Evolutionary conservation across 2,113 vertebrate genomes (phyloP).

Genomic region (Sorex fumeus): DNA sequence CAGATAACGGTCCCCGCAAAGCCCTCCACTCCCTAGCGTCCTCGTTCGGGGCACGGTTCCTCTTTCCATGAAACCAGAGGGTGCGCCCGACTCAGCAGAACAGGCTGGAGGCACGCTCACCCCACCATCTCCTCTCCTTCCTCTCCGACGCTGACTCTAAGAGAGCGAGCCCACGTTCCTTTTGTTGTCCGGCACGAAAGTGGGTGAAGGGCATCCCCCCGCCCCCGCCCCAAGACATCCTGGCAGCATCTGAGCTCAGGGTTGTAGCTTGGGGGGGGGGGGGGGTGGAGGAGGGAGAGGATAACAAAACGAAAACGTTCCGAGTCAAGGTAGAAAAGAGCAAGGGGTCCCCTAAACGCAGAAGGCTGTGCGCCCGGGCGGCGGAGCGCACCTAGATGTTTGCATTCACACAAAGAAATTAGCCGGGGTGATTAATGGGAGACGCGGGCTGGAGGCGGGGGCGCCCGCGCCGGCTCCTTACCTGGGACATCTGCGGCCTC

Average conservation of each 20-base stretch:
- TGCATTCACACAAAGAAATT: conserved; percentile 85
- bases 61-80: conserved; percentile 75
- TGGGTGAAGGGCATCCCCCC: conserved; percentile 37
- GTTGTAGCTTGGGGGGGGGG: not conserved
- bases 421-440: conserved; percentile 68
- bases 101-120: not conserved
- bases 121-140: not conserved
- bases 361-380: not conserved
- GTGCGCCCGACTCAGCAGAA: conserved; percentile 21
- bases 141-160: not conserved
- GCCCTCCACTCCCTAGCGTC: conserved; percentile 79
- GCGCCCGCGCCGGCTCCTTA: conserved; percentile 80
- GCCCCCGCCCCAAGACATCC: no score
- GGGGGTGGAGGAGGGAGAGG: not conserved
- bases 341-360: not conserved
- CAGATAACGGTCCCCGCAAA: conserved; percentile 78
- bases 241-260: not conserved
- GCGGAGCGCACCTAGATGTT: conserved; percentile 60
- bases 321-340: not conserved
- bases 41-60: conserved; percentile 74
- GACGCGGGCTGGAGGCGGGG: conserved; percentile 33
- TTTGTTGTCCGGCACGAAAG: not conserved
- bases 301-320: not conserved
- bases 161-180: not conserved
- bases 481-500: conserved; percentile 98